These are phyloP conservation scores for Malurus splendens DNA, from an alignment of 2,797 vertebrate genomes.

Conservation along the genomic window DNA sequence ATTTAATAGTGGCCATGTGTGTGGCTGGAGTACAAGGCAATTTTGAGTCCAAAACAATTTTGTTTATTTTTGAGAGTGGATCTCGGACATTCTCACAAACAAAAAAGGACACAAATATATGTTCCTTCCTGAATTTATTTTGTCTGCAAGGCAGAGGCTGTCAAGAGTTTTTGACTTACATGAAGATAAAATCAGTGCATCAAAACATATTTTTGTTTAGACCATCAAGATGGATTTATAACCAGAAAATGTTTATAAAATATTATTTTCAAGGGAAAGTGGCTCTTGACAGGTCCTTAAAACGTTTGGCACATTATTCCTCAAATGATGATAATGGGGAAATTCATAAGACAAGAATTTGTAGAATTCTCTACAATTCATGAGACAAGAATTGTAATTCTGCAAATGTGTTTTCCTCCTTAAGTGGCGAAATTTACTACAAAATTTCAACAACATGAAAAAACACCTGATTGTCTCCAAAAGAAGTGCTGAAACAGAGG, in stretches of 20 bases:
- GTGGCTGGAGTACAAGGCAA: neutral
- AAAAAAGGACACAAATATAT: neutral
- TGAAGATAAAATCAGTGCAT: neutral
- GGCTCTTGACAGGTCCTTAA: neutral
- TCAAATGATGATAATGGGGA: neutral
- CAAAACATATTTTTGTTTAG: neutral
- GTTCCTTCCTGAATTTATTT: neutral
- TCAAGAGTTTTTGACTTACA: neutral
- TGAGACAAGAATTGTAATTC: neutral
- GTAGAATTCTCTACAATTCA: neutral
- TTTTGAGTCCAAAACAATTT: neutral
- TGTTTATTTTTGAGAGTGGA: neutral
- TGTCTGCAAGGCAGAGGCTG: neutral
- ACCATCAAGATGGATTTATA: neutral
- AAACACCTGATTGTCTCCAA: neutral
- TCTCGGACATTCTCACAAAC: neutral
- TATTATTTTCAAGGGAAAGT: neutral
- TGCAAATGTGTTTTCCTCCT: neutral
- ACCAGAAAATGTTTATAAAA: neutral
- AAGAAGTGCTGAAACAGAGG: neutral
- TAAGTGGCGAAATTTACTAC: neutral
- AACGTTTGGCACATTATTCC: neutral
- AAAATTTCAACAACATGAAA: neutral
- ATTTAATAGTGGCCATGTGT: neutral
- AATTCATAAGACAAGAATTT: neutral